Evolutionary conservation across 37 sponge, comb jelly and placozoan genomes (phyloP).

Genomic region (Mnemiopsis leidyi): DNA sequence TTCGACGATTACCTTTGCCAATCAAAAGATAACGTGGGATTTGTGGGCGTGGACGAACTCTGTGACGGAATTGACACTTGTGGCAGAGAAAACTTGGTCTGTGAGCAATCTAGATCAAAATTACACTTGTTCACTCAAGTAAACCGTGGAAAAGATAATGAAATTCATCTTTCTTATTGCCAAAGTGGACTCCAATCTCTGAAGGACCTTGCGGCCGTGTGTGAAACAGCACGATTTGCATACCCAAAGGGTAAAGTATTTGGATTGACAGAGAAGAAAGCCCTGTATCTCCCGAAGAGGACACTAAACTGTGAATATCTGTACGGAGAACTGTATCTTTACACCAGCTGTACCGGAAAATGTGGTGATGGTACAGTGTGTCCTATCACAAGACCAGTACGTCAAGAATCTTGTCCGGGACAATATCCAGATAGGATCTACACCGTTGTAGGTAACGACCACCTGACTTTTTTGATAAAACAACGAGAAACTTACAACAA

Average conservation of each 20-base stretch:
- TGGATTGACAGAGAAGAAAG: neutral
- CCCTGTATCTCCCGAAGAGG: neutral
- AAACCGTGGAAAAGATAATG: neutral
- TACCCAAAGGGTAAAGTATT: neutral
- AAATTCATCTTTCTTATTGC: neutral
- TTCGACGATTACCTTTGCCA: neutral
- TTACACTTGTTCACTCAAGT: neutral
- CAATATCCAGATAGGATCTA: neutral
- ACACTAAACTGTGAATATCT: neutral
- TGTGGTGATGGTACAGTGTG: neutral
- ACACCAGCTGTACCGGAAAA: neutral
- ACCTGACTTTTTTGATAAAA: neutral
- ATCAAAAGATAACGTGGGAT: neutral
- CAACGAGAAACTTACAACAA: neutral
- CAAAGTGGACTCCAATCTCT: neutral
- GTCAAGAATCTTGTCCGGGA: conserved; percentile 30
- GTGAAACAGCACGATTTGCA: neutral
- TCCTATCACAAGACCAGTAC: neutral
- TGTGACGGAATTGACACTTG: conserved; percentile 34
- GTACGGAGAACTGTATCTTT: conserved; percentile 20
- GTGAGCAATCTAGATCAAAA: neutral
- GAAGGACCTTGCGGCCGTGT: neutral
- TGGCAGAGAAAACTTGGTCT: neutral
- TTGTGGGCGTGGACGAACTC: neutral
- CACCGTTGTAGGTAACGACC: neutral